Conservation (phyloP, 2,888 invertebrate genomes). For the Gastrophysa polygoni region DNA sequence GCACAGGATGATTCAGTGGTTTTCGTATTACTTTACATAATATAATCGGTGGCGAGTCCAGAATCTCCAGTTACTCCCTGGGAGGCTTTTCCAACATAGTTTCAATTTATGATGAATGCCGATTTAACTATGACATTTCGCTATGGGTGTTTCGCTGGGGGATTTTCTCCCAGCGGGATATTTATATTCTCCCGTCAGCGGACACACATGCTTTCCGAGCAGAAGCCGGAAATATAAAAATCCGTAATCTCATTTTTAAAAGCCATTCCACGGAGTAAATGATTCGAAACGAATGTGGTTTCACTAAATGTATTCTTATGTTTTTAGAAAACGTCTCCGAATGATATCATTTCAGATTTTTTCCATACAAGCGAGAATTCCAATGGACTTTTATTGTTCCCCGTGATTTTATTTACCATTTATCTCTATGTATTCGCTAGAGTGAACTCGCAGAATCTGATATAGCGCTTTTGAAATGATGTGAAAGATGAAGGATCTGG, state of each 20-base stretch:
- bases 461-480: slow-evolving; percentile 8
- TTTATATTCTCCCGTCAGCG: slow-evolving; percentile 45
- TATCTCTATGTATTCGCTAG: slow-evolving; percentile 26
- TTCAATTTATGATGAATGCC: not conserved
- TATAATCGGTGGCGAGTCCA: no score
- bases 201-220: slow-evolving; percentile 50
- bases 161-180: slow-evolving; percentile 34
- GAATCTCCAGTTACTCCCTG: no score
- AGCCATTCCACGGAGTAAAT: slow-evolving; percentile 57
- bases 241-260: slow-evolving; percentile 53
- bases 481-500: slow-evolving; percentile 2
- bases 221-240: slow-evolving; percentile 50
- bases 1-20: no score
- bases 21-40: no score
- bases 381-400: slow-evolving; percentile 41
- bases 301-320: slow-evolving; percentile 58
- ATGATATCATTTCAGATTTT: slow-evolving; percentile 55
- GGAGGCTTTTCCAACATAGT: not conserved
- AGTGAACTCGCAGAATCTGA: slow-evolving; percentile 17
- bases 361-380: slow-evolving; percentile 42
- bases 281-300: slow-evolving; percentile 58
- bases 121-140: not conserved
- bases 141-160: slow-evolving; percentile 17
- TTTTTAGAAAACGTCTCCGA: slow-evolving; percentile 54
- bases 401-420: slow-evolving; percentile 35